A percentile compares a stretch with the other conserved stretches of the same genome.
phyloP scores from a whole-genome alignment of 1,140 invertebrate species.

The Drosophila subobscura region DNA sequence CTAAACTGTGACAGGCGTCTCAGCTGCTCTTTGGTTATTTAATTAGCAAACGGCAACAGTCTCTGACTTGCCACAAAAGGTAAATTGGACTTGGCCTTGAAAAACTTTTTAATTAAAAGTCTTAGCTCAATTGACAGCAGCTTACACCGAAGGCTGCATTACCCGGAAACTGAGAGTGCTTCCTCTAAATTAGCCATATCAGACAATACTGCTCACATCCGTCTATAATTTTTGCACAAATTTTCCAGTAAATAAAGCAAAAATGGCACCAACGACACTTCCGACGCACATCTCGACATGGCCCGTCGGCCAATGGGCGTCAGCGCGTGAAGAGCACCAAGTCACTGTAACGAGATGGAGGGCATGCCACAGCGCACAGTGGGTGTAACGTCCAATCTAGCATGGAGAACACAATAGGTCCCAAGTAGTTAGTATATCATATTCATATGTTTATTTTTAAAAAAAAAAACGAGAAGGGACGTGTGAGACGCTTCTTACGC shows the following conservation, averaged over 20 bases:
- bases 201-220: slow-evolving; percentile 6
- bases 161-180: too few relatives aligned
- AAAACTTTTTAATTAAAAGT: slow-evolving; percentile 27
- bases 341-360: slow-evolving; percentile 17
- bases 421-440: too few relatives aligned
- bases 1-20: slow-evolving; percentile 16
- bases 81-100: neutral
- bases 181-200: slow-evolving; percentile 8
- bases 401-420: too few relatives aligned
- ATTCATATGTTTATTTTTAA: too few relatives aligned
- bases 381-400: too few relatives aligned
- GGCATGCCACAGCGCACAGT: slow-evolving; percentile 3
- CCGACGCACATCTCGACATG: slow-evolving; percentile 1
- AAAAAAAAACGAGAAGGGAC: too few relatives aligned
- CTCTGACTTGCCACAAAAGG: slow-evolving; percentile 4
- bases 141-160: too few relatives aligned
- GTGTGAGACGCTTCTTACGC: too few relatives aligned
- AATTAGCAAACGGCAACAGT: slow-evolving; percentile 51
- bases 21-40: slow-evolving; percentile 46
- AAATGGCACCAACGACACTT: slow-evolving; percentile 15
- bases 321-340: slow-evolving; percentile 6
- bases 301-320: slow-evolving; percentile 11
- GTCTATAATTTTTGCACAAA: slow-evolving; percentile 8
- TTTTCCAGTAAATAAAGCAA: slow-evolving; percentile 22
- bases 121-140: neutral